Evolutionary conservation across 2,113 vertebrate genomes (phyloP).

Genomic region (Pao palembangensis): DNA sequence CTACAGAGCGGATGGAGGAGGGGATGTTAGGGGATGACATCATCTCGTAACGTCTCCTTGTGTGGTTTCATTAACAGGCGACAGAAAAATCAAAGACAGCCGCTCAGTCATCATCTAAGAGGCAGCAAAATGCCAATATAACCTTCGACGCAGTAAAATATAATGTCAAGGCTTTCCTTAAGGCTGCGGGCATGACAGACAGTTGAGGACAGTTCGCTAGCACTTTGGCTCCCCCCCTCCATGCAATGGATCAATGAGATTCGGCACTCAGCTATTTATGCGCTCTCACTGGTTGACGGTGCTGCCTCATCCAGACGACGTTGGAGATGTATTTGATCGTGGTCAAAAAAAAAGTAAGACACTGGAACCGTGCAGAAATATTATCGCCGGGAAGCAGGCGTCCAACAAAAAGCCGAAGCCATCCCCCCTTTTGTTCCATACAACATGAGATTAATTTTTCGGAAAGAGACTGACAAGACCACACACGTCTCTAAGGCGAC

Average conservation of each 20-base stretch:
- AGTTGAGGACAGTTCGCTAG: slow-evolving; percentile 63
- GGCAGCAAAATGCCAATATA: slow-evolving; percentile 68
- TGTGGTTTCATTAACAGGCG: slow-evolving; percentile 59
- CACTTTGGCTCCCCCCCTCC: slow-evolving; percentile 55
- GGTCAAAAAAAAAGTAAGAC: slow-evolving; percentile 50
- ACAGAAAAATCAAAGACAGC: slow-evolving; percentile 58
- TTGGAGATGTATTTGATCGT: slow-evolving; percentile 61
- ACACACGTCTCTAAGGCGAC: slow-evolving; percentile 39
- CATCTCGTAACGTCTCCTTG: slow-evolving; percentile 59
- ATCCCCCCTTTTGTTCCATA: slow-evolving; percentile 34
- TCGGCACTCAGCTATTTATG: slow-evolving; percentile 66
- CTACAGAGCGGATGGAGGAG: slow-evolving; percentile 33
- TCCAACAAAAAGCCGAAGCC: slow-evolving; percentile 25
- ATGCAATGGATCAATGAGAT: slow-evolving; percentile 66
- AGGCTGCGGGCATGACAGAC: slow-evolving; percentile 54
- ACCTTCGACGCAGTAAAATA: slow-evolving; percentile 64
- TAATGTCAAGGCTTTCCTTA: slow-evolving; percentile 67
- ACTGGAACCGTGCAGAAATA: slow-evolving; percentile 42
- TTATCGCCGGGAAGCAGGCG: slow-evolving; percentile 51
- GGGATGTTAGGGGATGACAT: slow-evolving; percentile 57
- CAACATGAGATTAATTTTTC: slow-evolving; percentile 43
- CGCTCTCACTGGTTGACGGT: slow-evolving; percentile 50
- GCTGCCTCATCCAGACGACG: slow-evolving; percentile 51
- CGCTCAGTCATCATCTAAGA: slow-evolving; percentile 64
- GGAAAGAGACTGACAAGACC: slow-evolving; percentile 40